Conservation (phyloP, 2,113 vertebrate genomes). For the Crotalus helleri region DNA sequence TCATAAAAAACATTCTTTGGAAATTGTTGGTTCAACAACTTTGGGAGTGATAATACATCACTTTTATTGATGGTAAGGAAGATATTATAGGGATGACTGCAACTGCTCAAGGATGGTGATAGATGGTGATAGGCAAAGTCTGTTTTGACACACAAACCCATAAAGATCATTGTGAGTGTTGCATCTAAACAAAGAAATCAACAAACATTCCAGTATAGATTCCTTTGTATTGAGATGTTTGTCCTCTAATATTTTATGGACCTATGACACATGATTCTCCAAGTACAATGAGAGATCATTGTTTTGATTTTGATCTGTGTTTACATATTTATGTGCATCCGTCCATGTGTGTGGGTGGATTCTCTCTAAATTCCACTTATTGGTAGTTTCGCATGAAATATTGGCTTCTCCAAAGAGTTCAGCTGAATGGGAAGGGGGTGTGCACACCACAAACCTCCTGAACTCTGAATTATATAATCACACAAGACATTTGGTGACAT, state of each 20-base stretch:
- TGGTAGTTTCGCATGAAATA: conserved; percentile 48
- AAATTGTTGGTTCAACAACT: conserved; percentile 66
- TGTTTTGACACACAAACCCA: conserved; percentile 41
- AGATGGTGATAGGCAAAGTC: conserved; percentile 10
- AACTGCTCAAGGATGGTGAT: conserved; percentile 28
- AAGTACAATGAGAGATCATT: conserved; percentile 33
- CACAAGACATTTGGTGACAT: conserved; percentile 40
- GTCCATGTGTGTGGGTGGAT: conserved; percentile 16
- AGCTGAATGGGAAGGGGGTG: conserved; percentile 24
- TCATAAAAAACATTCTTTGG: conserved; percentile 66
- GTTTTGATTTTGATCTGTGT: conserved; percentile 12
- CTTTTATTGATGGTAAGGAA: conserved; percentile 64
- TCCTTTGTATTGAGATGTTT: conserved; percentile 50
- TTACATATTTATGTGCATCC: background rate
- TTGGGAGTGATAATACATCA: conserved; percentile 41
- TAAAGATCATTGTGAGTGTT: conserved; percentile 42
- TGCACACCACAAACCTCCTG: conserved; percentile 43
- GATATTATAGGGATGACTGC: conserved; percentile 50
- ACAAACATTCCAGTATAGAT: conserved; percentile 9
- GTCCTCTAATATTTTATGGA: conserved; percentile 35
- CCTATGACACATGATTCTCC: conserved; percentile 39
- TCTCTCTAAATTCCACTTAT: conserved; percentile 42
- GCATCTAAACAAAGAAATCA: conserved; percentile 43
- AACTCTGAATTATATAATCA: conserved; percentile 36
- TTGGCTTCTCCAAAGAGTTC: conserved; percentile 26